phyloP scores from a whole-genome alignment of 2,113 vertebrate genomes.

The Hypanus sabinus region DNA sequence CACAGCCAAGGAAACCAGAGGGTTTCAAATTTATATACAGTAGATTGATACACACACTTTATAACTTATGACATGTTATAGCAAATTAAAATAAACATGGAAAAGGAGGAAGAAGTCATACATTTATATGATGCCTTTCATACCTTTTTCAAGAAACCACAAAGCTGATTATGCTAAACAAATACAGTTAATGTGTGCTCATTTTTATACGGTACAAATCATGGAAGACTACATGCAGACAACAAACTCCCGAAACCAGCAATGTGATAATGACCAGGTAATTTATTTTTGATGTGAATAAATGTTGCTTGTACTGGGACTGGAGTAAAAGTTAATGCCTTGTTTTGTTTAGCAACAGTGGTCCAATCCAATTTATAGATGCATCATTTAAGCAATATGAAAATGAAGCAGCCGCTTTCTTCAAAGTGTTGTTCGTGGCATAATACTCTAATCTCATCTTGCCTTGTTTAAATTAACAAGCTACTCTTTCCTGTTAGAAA shows the following conservation, averaged over 20 bases:
- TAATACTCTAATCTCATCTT: slow-evolving; percentile 3
- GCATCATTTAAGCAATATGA: not conserved
- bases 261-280: too few relatives aligned
- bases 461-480: slow-evolving; percentile 20
- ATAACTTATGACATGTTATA: not conserved
- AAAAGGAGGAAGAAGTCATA: too few relatives aligned
- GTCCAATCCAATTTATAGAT: not conserved
- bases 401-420: slow-evolving; percentile 3
- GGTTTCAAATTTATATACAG: too few relatives aligned
- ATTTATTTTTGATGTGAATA: too few relatives aligned
- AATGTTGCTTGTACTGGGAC: not conserved
- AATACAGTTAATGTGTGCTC: too few relatives aligned
- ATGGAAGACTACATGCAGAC: too few relatives aligned
- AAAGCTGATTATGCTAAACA: too few relatives aligned
- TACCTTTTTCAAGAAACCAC: too few relatives aligned
- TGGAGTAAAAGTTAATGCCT: not conserved
- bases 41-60: not conserved
- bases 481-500: not conserved
- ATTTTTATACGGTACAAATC: too few relatives aligned
- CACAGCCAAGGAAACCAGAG: too few relatives aligned
- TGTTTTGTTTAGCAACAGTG: not conserved
- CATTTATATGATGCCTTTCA: too few relatives aligned
- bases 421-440: not conserved
- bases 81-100: not conserved
- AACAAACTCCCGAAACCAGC: too few relatives aligned